phyloP scores from a whole-genome alignment of 2,888 invertebrate species.

The Harpagoxenus sublaevis region DNA sequence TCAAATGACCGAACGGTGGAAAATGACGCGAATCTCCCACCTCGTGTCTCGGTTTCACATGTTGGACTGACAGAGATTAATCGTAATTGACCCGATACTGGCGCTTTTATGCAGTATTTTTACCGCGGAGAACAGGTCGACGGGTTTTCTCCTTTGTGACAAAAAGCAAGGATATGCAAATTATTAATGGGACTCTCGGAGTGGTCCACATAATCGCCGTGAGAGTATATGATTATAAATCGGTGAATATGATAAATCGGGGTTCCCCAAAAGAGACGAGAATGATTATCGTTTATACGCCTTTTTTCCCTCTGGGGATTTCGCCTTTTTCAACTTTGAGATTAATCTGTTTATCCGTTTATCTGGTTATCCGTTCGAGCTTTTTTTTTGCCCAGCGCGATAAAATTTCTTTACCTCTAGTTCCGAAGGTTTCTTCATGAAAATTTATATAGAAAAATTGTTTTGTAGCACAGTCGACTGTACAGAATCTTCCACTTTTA shows the following conservation, averaged over 20 bases:
- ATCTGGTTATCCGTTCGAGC: too few relatives aligned
- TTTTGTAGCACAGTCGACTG: not conserved
- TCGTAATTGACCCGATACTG: slow-evolving; percentile 7
- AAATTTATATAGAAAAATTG: slow-evolving; percentile 10
- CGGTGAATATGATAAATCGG: not conserved
- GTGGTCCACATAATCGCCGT: not conserved
- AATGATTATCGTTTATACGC: not conserved
- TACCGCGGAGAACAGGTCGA: not conserved
- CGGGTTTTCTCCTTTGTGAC: slow-evolving; percentile 12
- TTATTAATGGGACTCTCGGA: slow-evolving; percentile 3
- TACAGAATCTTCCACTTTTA: not conserved
- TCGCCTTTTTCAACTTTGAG: not conserved
- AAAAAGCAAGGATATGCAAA: slow-evolving; percentile 32
- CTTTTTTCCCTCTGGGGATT: not conserved
- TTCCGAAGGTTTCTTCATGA: not conserved
- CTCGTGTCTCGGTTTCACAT: not conserved
- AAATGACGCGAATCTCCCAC: slow-evolving; percentile 21
- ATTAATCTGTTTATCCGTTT: slow-evolving; percentile 30
- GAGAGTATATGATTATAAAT: not conserved
- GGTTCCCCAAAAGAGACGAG: not conserved
- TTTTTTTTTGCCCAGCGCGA: not conserved
- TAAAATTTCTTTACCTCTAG: not conserved
- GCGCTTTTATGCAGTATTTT: slow-evolving; percentile 13
- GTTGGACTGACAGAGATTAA: slow-evolving; percentile 24
- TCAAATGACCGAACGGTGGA: slow-evolving; percentile 13